phyloP scores from a whole-genome alignment of 1,140 invertebrate genomes.

The Dendrolimus kikuchii region DNA sequence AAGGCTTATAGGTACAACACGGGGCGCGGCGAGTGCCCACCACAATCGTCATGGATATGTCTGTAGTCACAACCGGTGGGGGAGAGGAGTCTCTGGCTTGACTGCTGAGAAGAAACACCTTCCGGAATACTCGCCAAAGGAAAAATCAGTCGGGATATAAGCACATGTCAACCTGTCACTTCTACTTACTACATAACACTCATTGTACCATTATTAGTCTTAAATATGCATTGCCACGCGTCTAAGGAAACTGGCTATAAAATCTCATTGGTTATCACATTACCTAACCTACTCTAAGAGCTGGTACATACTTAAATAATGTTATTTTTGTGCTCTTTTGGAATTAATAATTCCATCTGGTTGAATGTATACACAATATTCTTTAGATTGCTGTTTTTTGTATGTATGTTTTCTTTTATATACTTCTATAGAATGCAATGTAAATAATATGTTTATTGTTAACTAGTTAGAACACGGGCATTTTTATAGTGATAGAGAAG shows the following conservation, averaged over 20 bases:
- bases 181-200: conserved; percentile 43
- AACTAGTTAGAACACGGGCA: no score
- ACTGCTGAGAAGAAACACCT: conserved; percentile 30
- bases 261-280: conserved; percentile 69
- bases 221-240: conserved; percentile 39
- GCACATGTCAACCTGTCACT: conserved; percentile 41
- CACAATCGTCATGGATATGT: conserved; percentile 44
- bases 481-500: no score
- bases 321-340: conserved; percentile 52
- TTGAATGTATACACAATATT: background rate
- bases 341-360: conserved; percentile 18
- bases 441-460: no score
- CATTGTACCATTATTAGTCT: conserved; percentile 59
- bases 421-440: no score
- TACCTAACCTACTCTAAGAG: conserved; percentile 63
- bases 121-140: conserved; percentile 23
- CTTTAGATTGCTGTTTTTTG: no score
- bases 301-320: conserved; percentile 51
- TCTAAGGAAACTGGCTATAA: conserved; percentile 37
- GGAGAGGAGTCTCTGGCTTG: conserved; percentile 28
- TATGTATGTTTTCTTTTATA: no score
- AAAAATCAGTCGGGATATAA: conserved; percentile 44
- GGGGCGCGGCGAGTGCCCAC: conserved; percentile 10
- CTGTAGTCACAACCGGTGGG: conserved; percentile 60
- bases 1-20: conserved; percentile 1